Conservation (phyloP, 2,797 vertebrate genomes). For the Dipus sagitta region DNA sequence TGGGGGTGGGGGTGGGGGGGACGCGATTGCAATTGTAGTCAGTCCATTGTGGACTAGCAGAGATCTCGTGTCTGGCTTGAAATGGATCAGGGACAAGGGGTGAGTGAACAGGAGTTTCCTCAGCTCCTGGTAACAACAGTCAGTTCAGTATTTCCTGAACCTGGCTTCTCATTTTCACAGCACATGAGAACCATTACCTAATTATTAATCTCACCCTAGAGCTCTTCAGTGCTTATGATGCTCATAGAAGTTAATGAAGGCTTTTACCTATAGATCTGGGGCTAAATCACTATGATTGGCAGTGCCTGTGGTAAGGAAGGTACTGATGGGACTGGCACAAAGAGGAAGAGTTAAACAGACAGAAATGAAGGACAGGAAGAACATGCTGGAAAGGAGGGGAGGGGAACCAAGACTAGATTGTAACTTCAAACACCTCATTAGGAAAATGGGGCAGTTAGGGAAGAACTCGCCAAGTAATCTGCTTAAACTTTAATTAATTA, state of each 20-base stretch:
- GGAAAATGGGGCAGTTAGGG: conserved; percentile 73
- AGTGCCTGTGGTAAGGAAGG: neutral
- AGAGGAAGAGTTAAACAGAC: conserved; percentile 4
- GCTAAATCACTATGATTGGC: conserved; percentile 64
- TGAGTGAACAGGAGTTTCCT: conserved; percentile 45
- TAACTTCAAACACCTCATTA: conserved; percentile 77
- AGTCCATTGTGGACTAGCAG: conserved; percentile 60
- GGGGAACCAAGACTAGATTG: neutral
- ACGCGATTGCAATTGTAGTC: conserved; percentile 45
- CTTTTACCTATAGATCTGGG: conserved; percentile 68
- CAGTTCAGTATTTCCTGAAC: conserved; percentile 50
- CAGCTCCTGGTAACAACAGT: neutral
- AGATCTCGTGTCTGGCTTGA: conserved; percentile 57
- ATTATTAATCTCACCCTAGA: conserved; percentile 75
- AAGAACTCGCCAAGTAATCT: conserved; percentile 73
- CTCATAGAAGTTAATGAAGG: conserved; percentile 67
- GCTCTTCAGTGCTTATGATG: conserved; percentile 53
- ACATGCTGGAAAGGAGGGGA: fast-evolving
- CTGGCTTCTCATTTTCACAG: conserved; percentile 47
- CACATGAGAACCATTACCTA: conserved; percentile 66
- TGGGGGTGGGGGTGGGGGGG: neutral
- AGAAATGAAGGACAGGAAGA: conserved; percentile 18
- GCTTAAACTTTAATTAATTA: conserved; percentile 82
- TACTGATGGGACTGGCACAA: neutral
- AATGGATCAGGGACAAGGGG: conserved; percentile 2